Base-by-base conservation (phyloP, 2,113 vertebrate genomes). In the Carlito syrichta region DNA sequence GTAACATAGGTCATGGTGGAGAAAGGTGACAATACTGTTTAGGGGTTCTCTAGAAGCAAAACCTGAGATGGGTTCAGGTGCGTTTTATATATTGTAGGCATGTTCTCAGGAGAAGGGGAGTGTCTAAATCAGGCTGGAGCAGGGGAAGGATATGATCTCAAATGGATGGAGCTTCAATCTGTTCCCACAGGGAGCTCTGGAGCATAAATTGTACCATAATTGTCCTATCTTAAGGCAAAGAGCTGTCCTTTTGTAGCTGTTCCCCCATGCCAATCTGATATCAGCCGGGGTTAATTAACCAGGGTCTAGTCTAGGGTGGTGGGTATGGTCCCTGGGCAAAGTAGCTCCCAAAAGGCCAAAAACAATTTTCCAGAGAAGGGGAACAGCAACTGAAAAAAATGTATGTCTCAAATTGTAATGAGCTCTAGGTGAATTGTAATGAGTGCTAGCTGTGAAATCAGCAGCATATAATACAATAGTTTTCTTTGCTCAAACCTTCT, bases 391-490 rank as follows among this genome's bases (percentile, higher is more conserved):
- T 23, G 38, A 48, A 74, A 89, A n/a, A 69, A 38, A 20, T 14
- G 27, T 23, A 32, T n/a, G 38, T 12, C 3, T 8, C 13, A 1
- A 13, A 6, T 30, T 48, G 7, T 7, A 54, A 43, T 66, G n/a
- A 5, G 6, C 16, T 30, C 27, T 35, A 25, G 5, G 6, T n/a
- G n/a, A 13, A 6, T 30, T 48, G 7, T 7, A 54, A 43, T 66
- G n/a, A 5, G 6, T 12, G 23, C 27, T 35, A 25, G 5, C 4
- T n/a, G n/a, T n/a, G n/a, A n/a, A n/a, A n/a, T n/a, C n/a, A n/a
- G n/a, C n/a, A n/a, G 23, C 22, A 0, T 7, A 0, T 12, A 9
- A 50, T 63, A 17, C 52, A 19, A 0, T 2, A 6, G 43, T 35
- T 30, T 83, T 45, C 77, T 77, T 58, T 50, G 4, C 63, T 62